Evolutionary conservation across 2,888 invertebrate genomes (phyloP), one percentile per base, ranked within the genome.

Genomic region (Drosophila affinis): DNA sequence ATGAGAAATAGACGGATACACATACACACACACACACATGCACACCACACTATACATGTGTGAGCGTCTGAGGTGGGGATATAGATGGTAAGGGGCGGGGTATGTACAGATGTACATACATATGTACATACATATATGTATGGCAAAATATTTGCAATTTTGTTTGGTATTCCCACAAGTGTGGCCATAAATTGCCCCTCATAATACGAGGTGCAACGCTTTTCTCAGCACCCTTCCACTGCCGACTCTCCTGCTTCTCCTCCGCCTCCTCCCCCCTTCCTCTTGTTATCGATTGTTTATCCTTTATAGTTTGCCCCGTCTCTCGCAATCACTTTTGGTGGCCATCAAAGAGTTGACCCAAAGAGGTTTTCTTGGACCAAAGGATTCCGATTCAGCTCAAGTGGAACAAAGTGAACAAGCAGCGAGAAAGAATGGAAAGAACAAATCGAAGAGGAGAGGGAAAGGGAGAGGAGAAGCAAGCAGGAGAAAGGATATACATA

Each of bases 101-200:
- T 29, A 29, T 29, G 29, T 29, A 9, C 9, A 29, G 29, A 49
- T 24, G 24, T 24, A 46, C 29, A 27, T 39, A 39, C 4, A 17
- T 48, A 46, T 34, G 34, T 48, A 46, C 46, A 51, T 51, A 44
- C 14, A 12, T 44, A 18, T 49, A 29, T 17, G 45, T 55, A 53
- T 74, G 62, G 75, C 68, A 78, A 78, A 82, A 82, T 85, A 82
- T 85, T 82, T 78, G 78, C 78, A 75, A 79, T 82, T 82, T 82
- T 71, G 74, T 74, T 78, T 78, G 68, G 61, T 54, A 64, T 72
- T 72, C 64, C 72, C 64, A 63, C 70, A 75, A 82, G 80, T 81
- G 82, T 72, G 86, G 65, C 80, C 69, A 78, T 85, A 85, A 82
- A 82, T 80, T 80, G 80, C 57, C 59, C 39, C 48, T 29, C 17